These are phyloP conservation scores for Pseudopleuronectes americanus DNA, from an alignment of 2,797 vertebrate genomes.

Conservation along the genomic window DNA sequence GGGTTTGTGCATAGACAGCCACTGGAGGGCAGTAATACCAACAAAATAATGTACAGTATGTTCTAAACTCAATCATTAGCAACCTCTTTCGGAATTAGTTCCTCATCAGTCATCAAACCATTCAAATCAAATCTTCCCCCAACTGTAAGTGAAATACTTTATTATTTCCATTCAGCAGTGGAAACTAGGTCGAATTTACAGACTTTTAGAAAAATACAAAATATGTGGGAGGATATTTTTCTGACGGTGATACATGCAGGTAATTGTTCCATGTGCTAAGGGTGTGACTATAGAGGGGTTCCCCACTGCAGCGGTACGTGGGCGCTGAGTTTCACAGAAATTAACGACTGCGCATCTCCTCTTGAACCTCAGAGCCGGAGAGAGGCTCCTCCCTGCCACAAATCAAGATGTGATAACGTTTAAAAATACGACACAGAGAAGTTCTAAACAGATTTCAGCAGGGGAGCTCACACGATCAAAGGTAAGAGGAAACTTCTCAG, in stretches of 20 bases:
- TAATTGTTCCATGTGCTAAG: conserved; percentile 70
- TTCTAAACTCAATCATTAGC: conserved; percentile 4
- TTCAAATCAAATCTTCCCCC: neutral
- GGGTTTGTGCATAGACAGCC: conserved; percentile 24
- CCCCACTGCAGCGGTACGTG: conserved; percentile 67
- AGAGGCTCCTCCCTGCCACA: conserved; percentile 72
- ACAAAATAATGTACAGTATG: neutral
- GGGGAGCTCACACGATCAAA: conserved; percentile 52
- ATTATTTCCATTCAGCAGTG: conserved; percentile 13
- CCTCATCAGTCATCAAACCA: neutral
- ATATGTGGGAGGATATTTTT: conserved; percentile 5
- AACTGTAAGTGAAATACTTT: neutral
- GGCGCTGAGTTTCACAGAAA: conserved; percentile 76
- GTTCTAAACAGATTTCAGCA: conserved; percentile 53
- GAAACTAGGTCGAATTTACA: conserved; percentile 19
- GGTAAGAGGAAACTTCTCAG: conserved; percentile 58
- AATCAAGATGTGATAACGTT: conserved; percentile 64
- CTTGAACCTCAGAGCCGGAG: conserved; percentile 38
- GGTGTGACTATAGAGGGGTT: conserved; percentile 77
- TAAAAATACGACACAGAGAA: conserved; percentile 62
- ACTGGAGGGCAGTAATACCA: conserved; percentile 67
- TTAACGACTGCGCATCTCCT: conserved; percentile 49
- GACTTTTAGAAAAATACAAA: neutral
- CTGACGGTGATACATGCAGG: conserved; percentile 21
- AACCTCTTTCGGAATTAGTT: neutral